phyloP scores from a whole-genome alignment of 2,113 vertebrate genomes.

The Otus sunia region DNA sequence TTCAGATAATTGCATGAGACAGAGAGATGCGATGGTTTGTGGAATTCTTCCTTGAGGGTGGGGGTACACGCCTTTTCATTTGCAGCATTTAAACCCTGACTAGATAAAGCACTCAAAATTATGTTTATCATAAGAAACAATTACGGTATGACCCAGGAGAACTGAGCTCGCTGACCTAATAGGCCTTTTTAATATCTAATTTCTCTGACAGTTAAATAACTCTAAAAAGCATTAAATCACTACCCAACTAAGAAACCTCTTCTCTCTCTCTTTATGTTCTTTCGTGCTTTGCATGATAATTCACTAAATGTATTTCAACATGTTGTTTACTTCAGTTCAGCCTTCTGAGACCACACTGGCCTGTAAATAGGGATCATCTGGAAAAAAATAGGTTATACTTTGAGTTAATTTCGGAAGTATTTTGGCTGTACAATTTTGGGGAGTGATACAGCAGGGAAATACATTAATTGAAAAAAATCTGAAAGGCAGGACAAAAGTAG shows the following conservation, averaged over 20 bases:
- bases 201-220: background rate
- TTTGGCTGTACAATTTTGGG: background rate
- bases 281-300: slow-evolving; percentile 23
- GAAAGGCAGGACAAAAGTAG: background rate
- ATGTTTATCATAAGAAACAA: background rate
- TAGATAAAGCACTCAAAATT: background rate
- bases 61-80: background rate
- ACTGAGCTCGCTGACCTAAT: background rate
- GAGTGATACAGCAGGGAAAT: background rate
- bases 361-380: slow-evolving; percentile 17
- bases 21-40: background rate
- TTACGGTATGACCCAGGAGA: background rate
- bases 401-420: background rate
- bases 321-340: slow-evolving; percentile 43
- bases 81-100: background rate
- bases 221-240: slow-evolving; percentile 5
- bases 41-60: background rate
- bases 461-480: background rate
- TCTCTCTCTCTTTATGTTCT: background rate
- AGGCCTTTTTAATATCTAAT: slow-evolving; percentile 13
- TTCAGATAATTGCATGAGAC: slow-evolving; percentile 3
- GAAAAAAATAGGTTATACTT: background rate
- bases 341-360: slow-evolving; percentile 23
- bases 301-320: slow-evolving; percentile 34
- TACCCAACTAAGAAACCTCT: background rate